A percentile compares a stretch with the other conserved stretches of the same genome.
Evolutionary conservation across 64 coral and sea anemone species (phyloP).

Genomic region (Montipora capricornis): DNA sequence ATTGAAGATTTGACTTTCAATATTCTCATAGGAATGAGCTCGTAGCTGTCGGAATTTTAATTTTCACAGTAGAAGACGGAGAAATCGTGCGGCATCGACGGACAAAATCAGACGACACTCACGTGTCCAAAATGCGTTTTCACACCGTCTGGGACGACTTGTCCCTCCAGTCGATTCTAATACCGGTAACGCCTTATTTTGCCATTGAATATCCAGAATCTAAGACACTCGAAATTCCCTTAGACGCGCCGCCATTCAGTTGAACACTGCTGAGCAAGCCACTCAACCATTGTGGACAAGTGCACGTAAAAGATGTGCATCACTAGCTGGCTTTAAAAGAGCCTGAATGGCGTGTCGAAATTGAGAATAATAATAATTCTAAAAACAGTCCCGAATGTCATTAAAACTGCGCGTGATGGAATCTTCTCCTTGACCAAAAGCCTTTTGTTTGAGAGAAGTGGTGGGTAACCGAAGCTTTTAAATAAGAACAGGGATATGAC

Average conservation of each 20-base stretch:
- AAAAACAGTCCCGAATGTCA: too few species aligned
- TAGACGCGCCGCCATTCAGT: background rate
- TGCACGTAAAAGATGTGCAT: background rate
- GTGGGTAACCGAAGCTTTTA: background rate
- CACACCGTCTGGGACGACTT: background rate
- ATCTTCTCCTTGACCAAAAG: background rate
- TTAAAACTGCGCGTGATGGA: background rate
- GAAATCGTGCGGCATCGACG: background rate
- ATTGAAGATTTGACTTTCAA: too few species aligned
- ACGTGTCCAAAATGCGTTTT: background rate
- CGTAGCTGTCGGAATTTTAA: too few species aligned
- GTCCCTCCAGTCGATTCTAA: background rate
- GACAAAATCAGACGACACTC: background rate
- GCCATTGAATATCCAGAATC: background rate
- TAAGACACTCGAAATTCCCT: background rate
- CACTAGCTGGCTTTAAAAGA: too few species aligned
- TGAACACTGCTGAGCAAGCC: background rate
- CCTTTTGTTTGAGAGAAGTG: background rate
- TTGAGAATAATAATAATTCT: too few species aligned
- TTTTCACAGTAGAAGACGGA: background rate
- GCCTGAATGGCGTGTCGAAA: too few species aligned
- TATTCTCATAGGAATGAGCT: too few species aligned
- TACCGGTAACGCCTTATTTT: background rate
- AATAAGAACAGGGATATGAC: background rate
- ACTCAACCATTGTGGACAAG: background rate